These are phyloP conservation scores for Tetrapedia diversipes DNA, from an alignment of 2,888 invertebrate species.

Conservation along the genomic window DNA sequence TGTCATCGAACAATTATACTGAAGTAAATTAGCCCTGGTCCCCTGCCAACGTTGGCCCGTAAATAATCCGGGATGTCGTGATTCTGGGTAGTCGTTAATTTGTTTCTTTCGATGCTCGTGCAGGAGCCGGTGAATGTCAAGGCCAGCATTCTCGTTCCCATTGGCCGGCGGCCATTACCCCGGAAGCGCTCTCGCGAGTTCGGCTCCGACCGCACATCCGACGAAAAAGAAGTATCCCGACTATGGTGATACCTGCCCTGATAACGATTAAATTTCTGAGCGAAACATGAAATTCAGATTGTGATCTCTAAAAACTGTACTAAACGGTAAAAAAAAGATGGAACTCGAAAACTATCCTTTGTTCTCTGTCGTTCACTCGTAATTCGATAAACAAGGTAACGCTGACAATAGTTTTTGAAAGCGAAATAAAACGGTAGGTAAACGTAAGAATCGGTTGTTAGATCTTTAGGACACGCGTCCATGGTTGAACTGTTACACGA, in stretches of 20 bases:
- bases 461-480: not conserved
- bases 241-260: constrained; percentile 12
- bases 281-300: no score
- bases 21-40: constrained; percentile 31
- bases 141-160: constrained; percentile 71
- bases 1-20: constrained; percentile 32
- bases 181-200: constrained; percentile 65
- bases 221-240: constrained; percentile 44
- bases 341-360: no score
- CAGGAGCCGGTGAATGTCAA: constrained; percentile 71
- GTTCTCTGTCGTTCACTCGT: no score
- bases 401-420: no score
- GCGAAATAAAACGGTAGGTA: no score
- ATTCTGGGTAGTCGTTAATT: constrained; percentile 60
- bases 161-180: constrained; percentile 70
- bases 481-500: constrained; percentile 3
- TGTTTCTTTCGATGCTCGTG: constrained; percentile 58
- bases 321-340: no score
- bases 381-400: no score
- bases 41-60: constrained; percentile 21
- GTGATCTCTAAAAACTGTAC: no score
- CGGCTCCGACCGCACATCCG: constrained; percentile 46
- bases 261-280: constrained; percentile 24
- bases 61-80: constrained; percentile 45
- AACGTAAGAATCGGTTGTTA: not conserved